phyloP scores from a whole-genome alignment of 2,888 invertebrate species.

The Hartigia nigra region DNA sequence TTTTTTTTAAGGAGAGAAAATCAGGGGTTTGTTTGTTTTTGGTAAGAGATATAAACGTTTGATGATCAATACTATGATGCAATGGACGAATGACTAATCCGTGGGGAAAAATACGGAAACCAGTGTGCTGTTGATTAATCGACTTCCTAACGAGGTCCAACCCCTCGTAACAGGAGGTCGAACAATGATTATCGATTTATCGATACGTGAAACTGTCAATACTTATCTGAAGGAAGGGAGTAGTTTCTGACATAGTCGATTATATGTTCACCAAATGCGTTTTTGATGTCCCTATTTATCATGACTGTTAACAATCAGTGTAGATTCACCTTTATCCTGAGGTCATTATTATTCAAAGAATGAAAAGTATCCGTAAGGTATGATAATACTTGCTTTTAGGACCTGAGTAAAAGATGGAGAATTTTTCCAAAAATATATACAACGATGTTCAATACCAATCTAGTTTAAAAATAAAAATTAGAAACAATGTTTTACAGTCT shows the following conservation, averaged over 20 bases:
- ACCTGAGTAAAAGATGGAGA: neutral
- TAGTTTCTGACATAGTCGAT: neutral
- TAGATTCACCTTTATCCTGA: neutral
- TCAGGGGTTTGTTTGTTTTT: neutral
- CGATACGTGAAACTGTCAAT: neutral
- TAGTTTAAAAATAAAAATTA: neutral
- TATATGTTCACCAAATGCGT: neutral
- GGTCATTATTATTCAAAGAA: neutral
- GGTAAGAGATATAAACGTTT: neutral
- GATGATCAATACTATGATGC: neutral
- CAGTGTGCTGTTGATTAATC: neutral
- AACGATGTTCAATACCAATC: neutral
- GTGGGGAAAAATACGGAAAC: neutral
- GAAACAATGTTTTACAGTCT: neutral
- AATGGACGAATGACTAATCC: neutral
- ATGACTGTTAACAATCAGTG: neutral
- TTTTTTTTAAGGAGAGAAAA: neutral
- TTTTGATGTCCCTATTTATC: neutral
- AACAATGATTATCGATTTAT: neutral
- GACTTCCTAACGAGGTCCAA: neutral
- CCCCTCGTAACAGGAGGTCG: neutral
- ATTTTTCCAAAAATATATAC: neutral
- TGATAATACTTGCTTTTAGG: neutral
- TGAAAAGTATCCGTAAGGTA: neutral
- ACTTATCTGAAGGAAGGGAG: neutral